These are phyloP conservation scores for Cabera pusaria DNA, from an alignment of 2,888 invertebrate genomes.

Conservation along the genomic window DNA sequence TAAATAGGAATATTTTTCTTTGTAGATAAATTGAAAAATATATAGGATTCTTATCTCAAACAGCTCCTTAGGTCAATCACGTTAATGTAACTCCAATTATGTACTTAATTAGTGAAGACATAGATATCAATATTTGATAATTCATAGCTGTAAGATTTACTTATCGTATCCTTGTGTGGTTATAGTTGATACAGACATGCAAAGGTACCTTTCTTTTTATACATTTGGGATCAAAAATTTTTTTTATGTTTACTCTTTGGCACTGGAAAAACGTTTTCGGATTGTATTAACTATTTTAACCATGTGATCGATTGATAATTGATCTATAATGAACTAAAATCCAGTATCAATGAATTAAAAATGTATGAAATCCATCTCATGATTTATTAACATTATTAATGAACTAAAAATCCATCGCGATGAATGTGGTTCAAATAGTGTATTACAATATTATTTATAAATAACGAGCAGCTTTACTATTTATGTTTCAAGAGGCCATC, in stretches of 20 bases:
- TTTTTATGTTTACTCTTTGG: conserved; percentile 24
- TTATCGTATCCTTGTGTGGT: conserved; percentile 44
- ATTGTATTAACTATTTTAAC: too few species aligned
- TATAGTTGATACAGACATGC: conserved; percentile 26
- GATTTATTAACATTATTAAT: too few species aligned
- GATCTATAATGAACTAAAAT: too few species aligned
- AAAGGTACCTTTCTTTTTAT: conserved; percentile 20
- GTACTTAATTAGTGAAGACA: conserved; percentile 70
- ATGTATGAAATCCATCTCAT: too few species aligned
- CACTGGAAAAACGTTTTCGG: conserved; percentile 12
- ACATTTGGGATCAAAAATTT: conserved; percentile 71
- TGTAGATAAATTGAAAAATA: conserved; percentile 31
- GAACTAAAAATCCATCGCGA: too few species aligned
- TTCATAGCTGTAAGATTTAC: conserved; percentile 49
- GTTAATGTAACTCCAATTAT: conserved; percentile 46
- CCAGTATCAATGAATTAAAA: too few species aligned
- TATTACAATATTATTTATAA: conserved; percentile 24
- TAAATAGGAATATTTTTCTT: conserved; percentile 28
- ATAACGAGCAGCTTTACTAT: conserved; percentile 79
- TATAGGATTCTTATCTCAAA: conserved; percentile 39
- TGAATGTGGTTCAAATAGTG: conserved; percentile 24
- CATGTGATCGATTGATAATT: too few species aligned
- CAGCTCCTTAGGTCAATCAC: conserved; percentile 41
- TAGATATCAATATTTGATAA: conserved; percentile 66
- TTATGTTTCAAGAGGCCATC: conserved; percentile 81